Conservation (phyloP, 2,888 invertebrate genomes). For the Conus canariensis region DNA sequence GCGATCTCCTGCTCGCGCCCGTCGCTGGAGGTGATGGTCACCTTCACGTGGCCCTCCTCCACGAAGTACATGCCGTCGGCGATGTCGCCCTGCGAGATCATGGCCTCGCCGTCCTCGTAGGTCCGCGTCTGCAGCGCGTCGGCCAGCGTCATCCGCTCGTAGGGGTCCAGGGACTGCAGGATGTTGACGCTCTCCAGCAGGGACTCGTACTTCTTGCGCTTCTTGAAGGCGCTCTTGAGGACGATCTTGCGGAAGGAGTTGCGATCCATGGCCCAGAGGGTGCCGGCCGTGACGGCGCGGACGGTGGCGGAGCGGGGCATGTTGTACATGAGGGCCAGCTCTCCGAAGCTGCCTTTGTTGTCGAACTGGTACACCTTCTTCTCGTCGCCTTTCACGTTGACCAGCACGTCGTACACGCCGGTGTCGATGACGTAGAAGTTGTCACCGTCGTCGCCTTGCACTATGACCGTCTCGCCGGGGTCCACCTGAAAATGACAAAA, state of each 20-base stretch:
- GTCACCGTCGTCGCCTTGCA: slow-evolving; percentile 78
- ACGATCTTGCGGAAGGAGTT: slow-evolving; percentile 77
- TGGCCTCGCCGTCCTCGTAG: slow-evolving; percentile 72
- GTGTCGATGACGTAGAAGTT: slow-evolving; percentile 79
- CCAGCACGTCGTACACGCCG: slow-evolving; percentile 76
- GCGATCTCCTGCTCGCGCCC: slow-evolving; percentile 85
- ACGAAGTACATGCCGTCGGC: slow-evolving; percentile 79
- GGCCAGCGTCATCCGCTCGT: slow-evolving; percentile 78
- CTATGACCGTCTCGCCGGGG: slow-evolving; percentile 76
- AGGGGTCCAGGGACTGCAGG: slow-evolving; percentile 74
- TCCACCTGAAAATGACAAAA: slow-evolving; percentile 41
- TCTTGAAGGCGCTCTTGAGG: slow-evolving; percentile 77
- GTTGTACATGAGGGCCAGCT: slow-evolving; percentile 78
- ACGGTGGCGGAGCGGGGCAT: slow-evolving; percentile 79
- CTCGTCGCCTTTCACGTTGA: slow-evolving; percentile 69
- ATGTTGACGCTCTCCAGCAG: slow-evolving; percentile 76
- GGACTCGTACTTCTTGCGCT: slow-evolving; percentile 77
- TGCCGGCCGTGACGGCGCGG: slow-evolving; percentile 69
- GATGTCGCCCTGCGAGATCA: slow-evolving; percentile 76
- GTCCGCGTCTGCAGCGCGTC: slow-evolving; percentile 74
- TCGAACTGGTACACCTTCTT: slow-evolving; percentile 77
- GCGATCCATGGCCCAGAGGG: slow-evolving; percentile 79
- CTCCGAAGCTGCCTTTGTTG: slow-evolving; percentile 78
- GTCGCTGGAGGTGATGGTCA: slow-evolving; percentile 88
- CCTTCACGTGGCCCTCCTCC: slow-evolving; percentile 89